Evolutionary conservation across 2,888 invertebrate genomes (phyloP).

Genomic region (Plagiodera versicolora): DNA sequence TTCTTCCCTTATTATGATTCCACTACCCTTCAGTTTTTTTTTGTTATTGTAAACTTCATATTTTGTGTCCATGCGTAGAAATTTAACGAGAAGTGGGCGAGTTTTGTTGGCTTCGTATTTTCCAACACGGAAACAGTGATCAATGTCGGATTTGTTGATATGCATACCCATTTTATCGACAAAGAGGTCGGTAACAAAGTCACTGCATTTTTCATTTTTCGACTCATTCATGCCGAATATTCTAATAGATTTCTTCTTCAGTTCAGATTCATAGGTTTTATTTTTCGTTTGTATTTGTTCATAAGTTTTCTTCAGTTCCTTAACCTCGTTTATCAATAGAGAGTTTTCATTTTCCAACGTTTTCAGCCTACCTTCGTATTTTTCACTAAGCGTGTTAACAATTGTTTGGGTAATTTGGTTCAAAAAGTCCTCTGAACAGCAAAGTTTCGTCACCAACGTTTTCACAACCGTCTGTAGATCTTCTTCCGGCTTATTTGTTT

Average conservation of each 20-base stretch:
- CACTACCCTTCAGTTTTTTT: background rate
- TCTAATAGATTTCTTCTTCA: background rate
- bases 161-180: background rate
- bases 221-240: background rate
- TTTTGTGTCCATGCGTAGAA: background rate
- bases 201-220: background rate
- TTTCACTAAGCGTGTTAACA: background rate
- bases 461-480: too few species aligned
- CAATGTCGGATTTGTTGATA: background rate
- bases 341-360: background rate
- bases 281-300: background rate
- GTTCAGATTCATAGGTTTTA: background rate
- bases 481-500: background rate
- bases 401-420: background rate
- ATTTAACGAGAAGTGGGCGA: background rate
- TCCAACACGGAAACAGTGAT: background rate
- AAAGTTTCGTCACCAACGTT: background rate
- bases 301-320: background rate
- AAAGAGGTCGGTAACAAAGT: background rate
- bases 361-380: background rate
- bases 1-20: background rate
- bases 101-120: background rate
- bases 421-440: background rate
- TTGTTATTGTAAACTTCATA: too few species aligned
- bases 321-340: background rate